phyloP scores from a whole-genome alignment of 2,888 invertebrate species.

The Galerucella calmariensis region DNA sequence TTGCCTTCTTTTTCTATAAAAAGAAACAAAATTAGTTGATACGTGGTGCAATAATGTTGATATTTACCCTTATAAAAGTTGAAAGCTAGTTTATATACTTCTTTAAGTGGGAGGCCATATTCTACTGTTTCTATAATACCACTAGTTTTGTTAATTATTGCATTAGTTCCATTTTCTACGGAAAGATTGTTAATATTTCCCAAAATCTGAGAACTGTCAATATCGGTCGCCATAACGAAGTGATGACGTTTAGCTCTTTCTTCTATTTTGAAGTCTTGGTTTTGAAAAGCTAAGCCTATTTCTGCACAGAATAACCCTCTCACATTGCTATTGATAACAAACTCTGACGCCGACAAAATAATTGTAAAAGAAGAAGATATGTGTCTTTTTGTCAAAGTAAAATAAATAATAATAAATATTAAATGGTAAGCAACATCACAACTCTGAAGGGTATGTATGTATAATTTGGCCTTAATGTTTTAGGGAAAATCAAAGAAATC shows the following conservation, averaged over 20 bases:
- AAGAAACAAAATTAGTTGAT: slow-evolving; percentile 13
- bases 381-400: no score
- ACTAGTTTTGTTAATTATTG: slow-evolving; percentile 39
- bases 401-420: no score
- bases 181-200: slow-evolving; percentile 57
- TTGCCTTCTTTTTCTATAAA: slow-evolving; percentile 94
- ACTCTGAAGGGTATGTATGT: neutral
- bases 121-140: slow-evolving; percentile 59
- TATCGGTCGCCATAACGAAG: slow-evolving; percentile 40
- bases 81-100: slow-evolving; percentile 89
- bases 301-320: no score
- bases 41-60: slow-evolving; percentile 33
- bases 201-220: slow-evolving; percentile 57
- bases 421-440: neutral
- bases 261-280: neutral
- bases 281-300: no score
- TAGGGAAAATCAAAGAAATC: slow-evolving; percentile 61
- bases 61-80: slow-evolving; percentile 91
- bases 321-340: no score
- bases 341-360: no score
- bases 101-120: slow-evolving; percentile 78
- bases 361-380: no score
- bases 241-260: slow-evolving; percentile 24
- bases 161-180: slow-evolving; percentile 47
- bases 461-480: slow-evolving; percentile 21